Conservation (phyloP, 2,888 invertebrate genomes). For the Drosophila cognata region DNA sequence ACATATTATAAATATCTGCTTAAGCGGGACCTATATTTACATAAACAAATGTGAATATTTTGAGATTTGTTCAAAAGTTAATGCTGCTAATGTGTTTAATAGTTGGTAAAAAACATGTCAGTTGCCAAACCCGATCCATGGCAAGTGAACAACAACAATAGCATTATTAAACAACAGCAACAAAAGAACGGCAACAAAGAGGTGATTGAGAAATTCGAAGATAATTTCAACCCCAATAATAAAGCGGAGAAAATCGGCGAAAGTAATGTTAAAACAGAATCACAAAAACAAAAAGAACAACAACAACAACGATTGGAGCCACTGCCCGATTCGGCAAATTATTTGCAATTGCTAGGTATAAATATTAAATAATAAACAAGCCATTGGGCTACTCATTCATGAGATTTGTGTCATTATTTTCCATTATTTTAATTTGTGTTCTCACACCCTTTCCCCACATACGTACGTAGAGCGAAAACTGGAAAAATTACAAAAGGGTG, state of each 20-base stretch:
- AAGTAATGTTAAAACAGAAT: conserved; percentile 32
- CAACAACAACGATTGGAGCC: conserved; percentile 83
- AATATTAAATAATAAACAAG: conserved; percentile 45
- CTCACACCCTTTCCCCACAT: background rate
- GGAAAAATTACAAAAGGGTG: conserved; percentile 85
- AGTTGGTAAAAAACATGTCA: conserved; percentile 68
- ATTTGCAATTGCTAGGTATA: conserved; percentile 88
- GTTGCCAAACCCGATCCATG: conserved; percentile 67
- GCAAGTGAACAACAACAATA: conserved; percentile 58
- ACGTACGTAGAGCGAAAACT: conserved; percentile 84
- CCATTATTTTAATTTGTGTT: background rate
- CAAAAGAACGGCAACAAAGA: conserved; percentile 29
- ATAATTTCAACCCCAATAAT: conserved; percentile 57
- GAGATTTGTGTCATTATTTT: conserved; percentile 2
- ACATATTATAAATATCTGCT: background rate
- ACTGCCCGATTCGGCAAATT: conserved; percentile 83
- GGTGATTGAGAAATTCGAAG: conserved; percentile 56
- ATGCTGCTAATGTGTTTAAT: conserved; percentile 29
- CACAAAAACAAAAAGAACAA: conserved; percentile 25
- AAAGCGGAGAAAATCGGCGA: conserved; percentile 15
- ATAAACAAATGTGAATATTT: conserved; percentile 1
- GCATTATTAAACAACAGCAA: conserved; percentile 28
- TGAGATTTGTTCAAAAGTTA: conserved; percentile 16
- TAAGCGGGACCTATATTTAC: background rate
- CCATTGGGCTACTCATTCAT: background rate